Conservation (phyloP, 2,113 vertebrate species). For the Vicugna pacos region DNA sequence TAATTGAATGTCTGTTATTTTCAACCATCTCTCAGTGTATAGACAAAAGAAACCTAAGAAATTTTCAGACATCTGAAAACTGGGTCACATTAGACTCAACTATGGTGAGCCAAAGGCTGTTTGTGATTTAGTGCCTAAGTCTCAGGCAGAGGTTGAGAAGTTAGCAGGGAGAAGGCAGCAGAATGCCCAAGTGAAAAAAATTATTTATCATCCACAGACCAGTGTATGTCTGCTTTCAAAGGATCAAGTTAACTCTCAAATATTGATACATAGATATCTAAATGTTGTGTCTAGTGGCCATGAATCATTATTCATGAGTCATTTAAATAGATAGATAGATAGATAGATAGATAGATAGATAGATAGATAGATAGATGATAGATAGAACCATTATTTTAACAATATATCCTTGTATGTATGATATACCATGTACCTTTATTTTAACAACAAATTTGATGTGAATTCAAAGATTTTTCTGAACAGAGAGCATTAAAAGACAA, state of each 20-base stretch:
- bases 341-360: too few species aligned
- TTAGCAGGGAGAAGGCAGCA: not conserved
- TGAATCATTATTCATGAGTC: not conserved
- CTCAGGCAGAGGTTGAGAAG: not conserved
- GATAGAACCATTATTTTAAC: not conserved
- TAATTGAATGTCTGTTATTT: not conserved
- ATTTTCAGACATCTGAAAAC: not conserved
- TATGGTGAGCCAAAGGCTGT: not conserved
- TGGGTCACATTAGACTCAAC: not conserved
- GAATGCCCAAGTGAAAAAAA: not conserved
- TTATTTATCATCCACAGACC: not conserved
- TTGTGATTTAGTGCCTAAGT: not conserved
- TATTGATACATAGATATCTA: not conserved
- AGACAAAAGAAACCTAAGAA: slow-evolving; percentile 6
- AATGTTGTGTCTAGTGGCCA: not conserved
- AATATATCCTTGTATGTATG: not conserved
- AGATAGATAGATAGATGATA: too few species aligned
- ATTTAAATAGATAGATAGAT: not conserved
- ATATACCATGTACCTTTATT: not conserved
- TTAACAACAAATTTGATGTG: not conserved
- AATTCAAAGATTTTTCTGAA: not conserved
- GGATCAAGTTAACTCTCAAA: not conserved
- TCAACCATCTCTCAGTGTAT: not conserved
- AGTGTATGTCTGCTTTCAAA: not conserved
- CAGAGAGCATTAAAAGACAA: slow-evolving; percentile 16